Percentiles rank a stretch among this genome's conserved stretches.
These are phyloP conservation scores for Calycopis cecrops DNA, from an alignment of 1,140 invertebrate genomes.

Conservation along the genomic window DNA sequence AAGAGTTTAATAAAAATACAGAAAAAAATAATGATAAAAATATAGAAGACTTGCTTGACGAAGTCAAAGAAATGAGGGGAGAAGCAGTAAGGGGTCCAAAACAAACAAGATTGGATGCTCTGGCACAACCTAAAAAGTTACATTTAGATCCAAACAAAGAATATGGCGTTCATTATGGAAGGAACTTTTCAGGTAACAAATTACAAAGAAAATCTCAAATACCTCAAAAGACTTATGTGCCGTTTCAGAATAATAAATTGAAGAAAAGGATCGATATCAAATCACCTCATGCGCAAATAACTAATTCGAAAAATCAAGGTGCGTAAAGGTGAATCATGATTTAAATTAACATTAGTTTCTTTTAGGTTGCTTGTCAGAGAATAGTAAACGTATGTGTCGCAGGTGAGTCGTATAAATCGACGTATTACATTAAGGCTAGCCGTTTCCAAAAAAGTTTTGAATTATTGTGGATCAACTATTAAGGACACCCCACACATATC, in stretches of 20 bases:
- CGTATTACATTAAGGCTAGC: too few relatives aligned
- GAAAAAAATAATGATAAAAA: slow-evolving; percentile 36
- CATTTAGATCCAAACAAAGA: slow-evolving; percentile 50
- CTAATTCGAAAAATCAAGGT: slow-evolving; percentile 49
- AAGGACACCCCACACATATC: too few relatives aligned
- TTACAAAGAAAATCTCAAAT: slow-evolving; percentile 23
- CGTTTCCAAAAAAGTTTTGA: too few relatives aligned
- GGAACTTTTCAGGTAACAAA: slow-evolving; percentile 31
- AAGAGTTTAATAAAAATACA: slow-evolving; percentile 26
- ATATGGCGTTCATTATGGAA: slow-evolving; percentile 36
- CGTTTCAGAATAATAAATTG: slow-evolving; percentile 27
- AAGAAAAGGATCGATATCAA: slow-evolving; percentile 21
- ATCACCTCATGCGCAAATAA: not conserved
- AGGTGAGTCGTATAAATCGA: too few relatives aligned
- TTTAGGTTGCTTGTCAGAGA: too few relatives aligned
- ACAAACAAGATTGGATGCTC: slow-evolving; percentile 43
- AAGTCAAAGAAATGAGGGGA: slow-evolving; percentile 56
- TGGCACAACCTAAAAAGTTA: slow-evolving; percentile 55
- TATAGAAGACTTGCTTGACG: slow-evolving; percentile 50
- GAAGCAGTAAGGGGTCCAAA: slow-evolving; percentile 57
- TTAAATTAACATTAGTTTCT: not conserved
- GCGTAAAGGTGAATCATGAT: slow-evolving; percentile 63
- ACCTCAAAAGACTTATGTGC: slow-evolving; percentile 27
- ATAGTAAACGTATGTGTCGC: too few relatives aligned
- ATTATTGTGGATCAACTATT: too few relatives aligned